These are phyloP conservation scores for Tachuris rubrigastra DNA, from an alignment of 2,113 vertebrate species.

Conservation along the genomic window DNA sequence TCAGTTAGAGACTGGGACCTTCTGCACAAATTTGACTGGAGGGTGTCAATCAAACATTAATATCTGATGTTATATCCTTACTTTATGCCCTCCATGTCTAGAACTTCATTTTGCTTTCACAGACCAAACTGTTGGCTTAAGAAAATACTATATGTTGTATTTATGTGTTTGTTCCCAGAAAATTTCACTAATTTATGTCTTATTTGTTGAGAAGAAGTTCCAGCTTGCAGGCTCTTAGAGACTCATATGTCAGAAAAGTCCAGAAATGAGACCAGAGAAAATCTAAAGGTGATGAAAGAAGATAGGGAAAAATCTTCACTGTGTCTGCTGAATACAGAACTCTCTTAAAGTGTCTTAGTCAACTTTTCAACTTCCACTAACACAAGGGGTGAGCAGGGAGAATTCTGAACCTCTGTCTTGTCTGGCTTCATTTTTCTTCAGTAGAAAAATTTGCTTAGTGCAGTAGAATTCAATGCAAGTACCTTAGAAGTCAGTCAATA, in stretches of 20 bases:
- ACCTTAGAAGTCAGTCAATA: not conserved
- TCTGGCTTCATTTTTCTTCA: not conserved
- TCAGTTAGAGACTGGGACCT: not conserved
- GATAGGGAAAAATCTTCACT: not conserved
- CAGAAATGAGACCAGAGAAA: not conserved
- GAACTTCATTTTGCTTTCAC: not conserved
- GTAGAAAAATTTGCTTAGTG: not conserved
- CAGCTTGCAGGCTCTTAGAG: not conserved
- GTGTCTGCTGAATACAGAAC: not conserved
- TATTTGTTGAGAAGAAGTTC: not conserved
- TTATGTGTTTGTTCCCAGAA: not conserved
- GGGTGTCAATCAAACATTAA: not conserved
- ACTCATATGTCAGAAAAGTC: not conserved
- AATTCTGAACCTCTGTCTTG: not conserved
- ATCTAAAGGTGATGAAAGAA: not conserved
- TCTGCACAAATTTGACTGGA: not conserved
- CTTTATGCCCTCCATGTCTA: not conserved
- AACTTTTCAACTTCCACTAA: not conserved
- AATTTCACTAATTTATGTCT: not conserved
- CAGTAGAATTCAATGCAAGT: not conserved
- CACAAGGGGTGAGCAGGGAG: fast-evolving
- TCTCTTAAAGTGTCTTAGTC: not conserved
- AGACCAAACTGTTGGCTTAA: not conserved
- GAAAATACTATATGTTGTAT: not conserved
- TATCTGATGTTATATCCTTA: not conserved